Evolutionary conservation across 2,888 invertebrate genomes (phyloP).

Genomic region (Cheilosia impressa): DNA sequence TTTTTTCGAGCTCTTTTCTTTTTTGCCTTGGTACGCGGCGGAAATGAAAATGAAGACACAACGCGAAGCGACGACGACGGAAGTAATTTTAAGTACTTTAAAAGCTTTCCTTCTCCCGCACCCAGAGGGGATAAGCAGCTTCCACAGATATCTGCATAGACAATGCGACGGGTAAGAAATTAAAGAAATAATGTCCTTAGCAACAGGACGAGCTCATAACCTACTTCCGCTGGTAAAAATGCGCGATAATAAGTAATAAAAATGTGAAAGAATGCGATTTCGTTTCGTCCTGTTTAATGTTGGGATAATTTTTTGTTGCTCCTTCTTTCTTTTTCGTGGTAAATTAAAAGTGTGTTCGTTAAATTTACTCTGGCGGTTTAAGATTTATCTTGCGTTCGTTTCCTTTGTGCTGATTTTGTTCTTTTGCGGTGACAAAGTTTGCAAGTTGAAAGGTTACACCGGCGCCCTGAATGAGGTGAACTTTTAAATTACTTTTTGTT

Average conservation of each 20-base stretch:
- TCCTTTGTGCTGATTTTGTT: constrained; percentile 6
- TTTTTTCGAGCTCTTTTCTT: constrained; percentile 6
- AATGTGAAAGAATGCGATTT: constrained; percentile 49
- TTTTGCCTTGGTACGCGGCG: constrained; percentile 23
- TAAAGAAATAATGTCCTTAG: constrained; percentile 41
- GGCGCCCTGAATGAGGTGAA: constrained; percentile 41
- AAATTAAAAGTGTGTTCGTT: constrained; percentile 63
- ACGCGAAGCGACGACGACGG: constrained; percentile 26
- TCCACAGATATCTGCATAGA: constrained; percentile 8
- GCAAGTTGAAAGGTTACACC: constrained; percentile 23
- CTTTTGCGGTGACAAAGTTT: constrained; percentile 32
- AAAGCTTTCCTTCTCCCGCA: constrained; percentile 49
- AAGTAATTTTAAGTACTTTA: constrained; percentile 69
- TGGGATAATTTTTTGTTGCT: neutral
- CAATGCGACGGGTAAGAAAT: constrained; percentile 11
- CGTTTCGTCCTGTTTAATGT: constrained; percentile 22
- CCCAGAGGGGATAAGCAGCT: constrained; percentile 18
- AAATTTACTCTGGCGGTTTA: constrained; percentile 40
- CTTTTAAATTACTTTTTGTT: constrained; percentile 63
- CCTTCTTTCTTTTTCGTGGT: constrained; percentile 19
- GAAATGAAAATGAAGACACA: constrained; percentile 71
- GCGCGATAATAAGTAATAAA: constrained; percentile 61
- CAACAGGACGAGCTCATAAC: constrained; percentile 64
- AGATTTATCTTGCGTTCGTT: constrained; percentile 40
- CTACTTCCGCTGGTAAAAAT: constrained; percentile 56